Conservation (phyloP, 2,888 invertebrate genomes). For the Schizaphis graminum region DNA sequence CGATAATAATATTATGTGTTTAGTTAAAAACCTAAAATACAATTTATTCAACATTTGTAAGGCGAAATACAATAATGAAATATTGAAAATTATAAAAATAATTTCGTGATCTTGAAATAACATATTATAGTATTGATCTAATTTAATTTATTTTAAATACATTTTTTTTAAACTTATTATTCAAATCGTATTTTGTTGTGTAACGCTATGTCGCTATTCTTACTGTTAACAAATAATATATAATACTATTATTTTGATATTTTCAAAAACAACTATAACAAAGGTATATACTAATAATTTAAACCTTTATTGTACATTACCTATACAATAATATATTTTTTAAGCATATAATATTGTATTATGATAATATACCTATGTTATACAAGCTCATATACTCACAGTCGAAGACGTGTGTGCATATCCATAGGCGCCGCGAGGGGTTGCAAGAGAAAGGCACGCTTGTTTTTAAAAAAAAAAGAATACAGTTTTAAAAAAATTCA, state of each 20-base stretch:
- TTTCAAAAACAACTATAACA: background rate
- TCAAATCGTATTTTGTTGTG: background rate
- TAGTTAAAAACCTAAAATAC: background rate
- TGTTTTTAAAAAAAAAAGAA: too few relatives aligned
- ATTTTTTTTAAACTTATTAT: background rate
- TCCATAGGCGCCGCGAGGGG: too few relatives aligned
- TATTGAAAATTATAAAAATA: background rate
- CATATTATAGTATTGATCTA: background rate
- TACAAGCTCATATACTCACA: background rate
- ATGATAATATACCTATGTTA: background rate
- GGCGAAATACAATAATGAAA: background rate
- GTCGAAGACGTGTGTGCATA: background rate
- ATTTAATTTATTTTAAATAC: background rate
- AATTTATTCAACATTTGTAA: background rate
- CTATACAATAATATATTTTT: background rate
- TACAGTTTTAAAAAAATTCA: too few relatives aligned
- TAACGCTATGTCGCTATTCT: background rate
- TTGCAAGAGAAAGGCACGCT: too few relatives aligned
- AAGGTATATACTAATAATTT: background rate
- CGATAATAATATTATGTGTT: background rate
- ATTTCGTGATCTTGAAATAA: background rate
- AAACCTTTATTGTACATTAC: background rate
- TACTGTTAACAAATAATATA: constrained; percentile 14
- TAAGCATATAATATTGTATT: background rate
- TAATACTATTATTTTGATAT: background rate